Base-by-base conservation (phyloP, 1,140 invertebrate species). In the Sinonovacula constricta region DNA sequence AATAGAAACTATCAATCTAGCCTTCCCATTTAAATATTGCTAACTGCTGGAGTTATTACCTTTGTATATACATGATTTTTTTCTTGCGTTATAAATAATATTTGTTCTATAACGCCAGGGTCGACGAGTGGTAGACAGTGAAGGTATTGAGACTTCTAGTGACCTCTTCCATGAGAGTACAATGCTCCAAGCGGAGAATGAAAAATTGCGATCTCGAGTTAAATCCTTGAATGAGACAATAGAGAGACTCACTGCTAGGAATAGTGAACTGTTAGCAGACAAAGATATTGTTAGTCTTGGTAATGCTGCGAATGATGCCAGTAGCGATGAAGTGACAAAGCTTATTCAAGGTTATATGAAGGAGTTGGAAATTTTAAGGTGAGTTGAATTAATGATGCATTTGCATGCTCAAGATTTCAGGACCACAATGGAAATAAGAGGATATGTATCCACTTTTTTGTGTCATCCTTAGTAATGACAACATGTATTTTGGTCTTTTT, bases 101-200 rank as follows among this genome's bases (percentile, higher is more conserved):
- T n/a, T n/a, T n/a, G n/a, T n/a, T n/a, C n/a, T n/a, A n/a, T n/a
- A 7, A 45, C 39, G 7, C 68, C 83, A 97, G 95, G 97, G 96
- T 53, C 97, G 97, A 93, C 92, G 96, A 80, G 92, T 96, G 4
- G 93, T 98, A 24, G 95, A 95, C 33, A 95, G 95, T 80, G 96
- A 98, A 90, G 97, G 97, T 5, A 93, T 93, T 56, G 95, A 96
- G 85, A 93, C 93, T 31, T 93, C 98, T 57, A 99, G 97, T 84
- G 98, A 99, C 87, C 96, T 98, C 89, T 98, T 95, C 87, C 95
- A 97, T 87, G 98, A 99, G 91, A 99, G 99, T 91, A 95, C 94
- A n/a, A 95, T 99, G 93, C 92, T 99, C 0, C 94, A 95, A 78
- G 94, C 94, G 60, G 97, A 99, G 91, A 94, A 96, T 36, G 95